A percentile compares a stretch with the other conserved stretches of the same genome.
phyloP scores from a whole-genome alignment of 2,888 invertebrate species.

The Cyrtodaria siliqua region DNA sequence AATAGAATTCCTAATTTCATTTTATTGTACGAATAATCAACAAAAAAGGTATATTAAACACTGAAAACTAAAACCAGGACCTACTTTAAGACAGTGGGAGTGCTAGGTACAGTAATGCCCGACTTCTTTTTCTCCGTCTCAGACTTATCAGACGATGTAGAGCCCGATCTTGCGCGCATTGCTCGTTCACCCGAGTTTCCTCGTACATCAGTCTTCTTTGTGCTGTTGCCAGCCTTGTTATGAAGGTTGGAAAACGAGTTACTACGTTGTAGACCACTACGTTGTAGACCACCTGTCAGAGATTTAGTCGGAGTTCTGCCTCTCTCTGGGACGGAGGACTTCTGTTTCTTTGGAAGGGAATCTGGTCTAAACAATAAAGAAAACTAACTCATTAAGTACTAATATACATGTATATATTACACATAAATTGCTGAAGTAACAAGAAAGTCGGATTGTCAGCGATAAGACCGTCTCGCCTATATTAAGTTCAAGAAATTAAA shows the following conservation, averaged over 20 bases:
- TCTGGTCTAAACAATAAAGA: slow-evolving; percentile 41
- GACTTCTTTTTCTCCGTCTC: slow-evolving; percentile 19
- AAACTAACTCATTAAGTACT: too few relatives aligned
- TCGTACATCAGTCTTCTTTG: slow-evolving; percentile 8
- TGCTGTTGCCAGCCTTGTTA: neutral
- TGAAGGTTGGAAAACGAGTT: slow-evolving; percentile 19
- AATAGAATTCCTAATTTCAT: too few relatives aligned
- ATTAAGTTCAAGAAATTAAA: too few relatives aligned
- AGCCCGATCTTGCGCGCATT: slow-evolving; percentile 33
- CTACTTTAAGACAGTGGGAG: slow-evolving; percentile 73
- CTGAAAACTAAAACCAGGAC: too few relatives aligned
- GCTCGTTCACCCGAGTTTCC: slow-evolving; percentile 15
- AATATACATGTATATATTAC: too few relatives aligned
- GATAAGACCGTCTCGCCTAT: too few relatives aligned
- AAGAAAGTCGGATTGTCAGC: too few relatives aligned
- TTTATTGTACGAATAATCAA: too few relatives aligned
- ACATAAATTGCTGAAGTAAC: too few relatives aligned
- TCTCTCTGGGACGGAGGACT: slow-evolving; percentile 13
- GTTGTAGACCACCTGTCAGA: slow-evolving; percentile 5
- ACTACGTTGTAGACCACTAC: too few relatives aligned
- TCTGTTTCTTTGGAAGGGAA: slow-evolving; percentile 36
- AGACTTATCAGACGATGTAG: slow-evolving; percentile 26
- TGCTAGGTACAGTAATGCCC: slow-evolving; percentile 61
- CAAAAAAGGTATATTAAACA: too few relatives aligned
- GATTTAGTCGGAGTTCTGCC: slow-evolving; percentile 17